Evolutionary conservation across 1,140 invertebrate species (phyloP), one percentile per base, ranked within the genome.

Genomic region (Drosophila subobscura): DNA sequence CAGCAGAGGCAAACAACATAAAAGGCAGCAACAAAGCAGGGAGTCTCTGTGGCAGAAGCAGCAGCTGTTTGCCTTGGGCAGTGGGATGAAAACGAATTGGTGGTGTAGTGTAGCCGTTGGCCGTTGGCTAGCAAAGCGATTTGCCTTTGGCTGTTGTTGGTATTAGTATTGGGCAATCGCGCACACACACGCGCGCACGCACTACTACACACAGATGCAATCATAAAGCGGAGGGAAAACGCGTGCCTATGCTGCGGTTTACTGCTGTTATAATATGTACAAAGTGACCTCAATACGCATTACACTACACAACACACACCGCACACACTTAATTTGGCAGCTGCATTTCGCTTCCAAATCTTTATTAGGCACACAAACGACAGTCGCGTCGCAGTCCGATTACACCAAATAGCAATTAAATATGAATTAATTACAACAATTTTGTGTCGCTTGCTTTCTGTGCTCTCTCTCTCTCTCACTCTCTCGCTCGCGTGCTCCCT

Each of bases 351-450:
- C 45, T 52, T 72, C 85, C 3, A 37, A 55, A 65, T 60, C 56
- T 79, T 54, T 78, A 72, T 67, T 77, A 80, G 72, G 68, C 70
- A 83, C 75, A 59, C 16, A 20, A 20, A 20, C 16, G 16, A 20
- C 54, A 46, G 65, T 71, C 33, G 47, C 14, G 45, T 25, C 44
- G 42, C 27, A 64, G 16, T 42, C 23, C 22, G 22, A 51, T 51
- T 51, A 51, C 49, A 51, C 51, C 63, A 73, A 77, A 75, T 50
- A 68, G 57, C 78, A 81, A 78, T 85, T 81, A 85, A 88, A 83
- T 81, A 57, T 52, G 66, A 84, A 85, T 84, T 85, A 84, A 84
- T 84, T 85, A 84, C 77, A 79, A 71, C 63, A 80, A 81, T 81
- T 86, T 85, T 74, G 52, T 75, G 67, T 84, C 79, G 79, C 74